Base-by-base conservation (phyloP, 2,113 vertebrate species). In the Ascaphus truei region DNA sequence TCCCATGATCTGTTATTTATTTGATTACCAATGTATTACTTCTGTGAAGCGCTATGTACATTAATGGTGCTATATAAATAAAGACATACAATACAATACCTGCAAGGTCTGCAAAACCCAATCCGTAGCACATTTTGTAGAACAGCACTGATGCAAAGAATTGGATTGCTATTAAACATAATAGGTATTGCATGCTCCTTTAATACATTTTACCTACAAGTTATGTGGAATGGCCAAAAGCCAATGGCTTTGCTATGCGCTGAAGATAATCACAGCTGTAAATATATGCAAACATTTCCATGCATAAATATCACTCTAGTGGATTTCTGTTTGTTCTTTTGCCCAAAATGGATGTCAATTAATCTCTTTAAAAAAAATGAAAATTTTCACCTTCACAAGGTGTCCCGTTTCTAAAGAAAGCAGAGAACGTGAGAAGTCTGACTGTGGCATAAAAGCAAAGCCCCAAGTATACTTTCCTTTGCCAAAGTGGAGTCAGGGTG, bases 221-320 rank as follows among this genome's bases (percentile, higher is more conserved):
- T 61, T 43, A 10, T 61, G 25, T 43, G 37, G 23, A 31, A 61
- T 43, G 39, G 39, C 39, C n/a, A 30, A 45, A 45, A 20, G 58
- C 26, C 39, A 61, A 61, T 61, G 39, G 15, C 26, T 61, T 61
- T 31, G 13, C 37, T 61, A 61, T 61, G 26, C 26, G 45, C 58
- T 30, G 26, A 45, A 47, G 39, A 61, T 45, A 45, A 45, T 61
- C 23, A 47, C 26, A 30, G 39, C 25, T 45, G 39, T 61, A 61
- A 30, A 47, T 31, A 30, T 59, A 60, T 60, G 57, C 36, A 60
- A 60, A 43, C 3, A 8, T 1, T 37, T 59, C 41, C 18, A 25
- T 15, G 34, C 22, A 25, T 27, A 27, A 59, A 39, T 37, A 41
- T 41, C 33, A 58, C 34, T 41, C 36, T 27, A 6, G 57, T 41